Conservation (phyloP, 2,113 vertebrate genomes). For the Indicator indicator region DNA sequence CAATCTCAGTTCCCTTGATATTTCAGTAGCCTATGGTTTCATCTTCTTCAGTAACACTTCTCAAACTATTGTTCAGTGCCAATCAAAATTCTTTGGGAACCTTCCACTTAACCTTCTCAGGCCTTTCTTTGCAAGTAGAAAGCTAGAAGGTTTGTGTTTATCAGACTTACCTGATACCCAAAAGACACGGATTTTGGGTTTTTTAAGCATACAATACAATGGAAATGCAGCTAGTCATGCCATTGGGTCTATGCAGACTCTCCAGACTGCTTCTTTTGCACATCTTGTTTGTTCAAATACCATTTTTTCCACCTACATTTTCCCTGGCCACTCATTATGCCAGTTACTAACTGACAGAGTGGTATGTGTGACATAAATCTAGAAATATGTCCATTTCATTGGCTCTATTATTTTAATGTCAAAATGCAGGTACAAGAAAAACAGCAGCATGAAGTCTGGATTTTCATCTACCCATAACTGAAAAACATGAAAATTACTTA, state of each 20-base stretch:
- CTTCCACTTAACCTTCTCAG: slow-evolving; percentile 51
- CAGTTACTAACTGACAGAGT: slow-evolving; percentile 21
- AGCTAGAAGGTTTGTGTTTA: slow-evolving; percentile 61
- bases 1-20: slow-evolving; percentile 54
- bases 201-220: not conserved
- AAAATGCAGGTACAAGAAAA: not conserved
- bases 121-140: slow-evolving; percentile 52
- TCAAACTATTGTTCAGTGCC: slow-evolving; percentile 18
- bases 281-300: not conserved
- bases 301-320: not conserved
- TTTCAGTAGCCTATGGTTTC: slow-evolving; percentile 52
- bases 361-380: slow-evolving; percentile 10
- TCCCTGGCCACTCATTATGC: slow-evolving; percentile 31
- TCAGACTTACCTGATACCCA: slow-evolving; percentile 41
- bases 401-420: not conserved
- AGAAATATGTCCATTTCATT: slow-evolving; percentile 1
- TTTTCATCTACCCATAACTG: not conserved
- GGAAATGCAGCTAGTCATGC: not conserved
- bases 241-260: not conserved
- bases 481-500: not conserved
- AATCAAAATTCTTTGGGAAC: slow-evolving; percentile 42
- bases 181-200: slow-evolving; percentile 1
- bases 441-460: not conserved
- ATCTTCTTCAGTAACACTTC: slow-evolving; percentile 42
- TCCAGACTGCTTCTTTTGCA: not conserved